Conservation (phyloP, 2,888 invertebrate genomes). For the Eilema caniola region DNA sequence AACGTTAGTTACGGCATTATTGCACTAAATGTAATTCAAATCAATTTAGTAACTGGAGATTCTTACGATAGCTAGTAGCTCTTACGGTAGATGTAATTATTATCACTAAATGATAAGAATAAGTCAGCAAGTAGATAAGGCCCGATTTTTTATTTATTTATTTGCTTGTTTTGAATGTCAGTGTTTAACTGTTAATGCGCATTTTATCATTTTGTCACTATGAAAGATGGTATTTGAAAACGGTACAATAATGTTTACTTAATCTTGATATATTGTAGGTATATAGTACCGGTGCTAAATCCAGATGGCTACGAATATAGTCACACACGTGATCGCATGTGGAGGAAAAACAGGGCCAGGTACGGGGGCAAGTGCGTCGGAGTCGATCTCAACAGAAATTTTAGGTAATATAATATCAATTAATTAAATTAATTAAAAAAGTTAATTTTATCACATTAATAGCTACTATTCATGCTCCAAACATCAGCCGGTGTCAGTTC, state of each 20-base stretch:
- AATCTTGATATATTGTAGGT: slow-evolving; percentile 67
- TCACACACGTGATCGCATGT: slow-evolving; percentile 93
- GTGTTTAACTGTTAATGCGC: not conserved
- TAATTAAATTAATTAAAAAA: too few relatives aligned
- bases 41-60: too few relatives aligned
- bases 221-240: not conserved
- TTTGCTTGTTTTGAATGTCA: not conserved
- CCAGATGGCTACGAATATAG: slow-evolving; percentile 97
- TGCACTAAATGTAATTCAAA: too few relatives aligned
- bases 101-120: too few relatives aligned
- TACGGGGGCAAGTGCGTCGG: slow-evolving; percentile 90
- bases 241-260: not conserved
- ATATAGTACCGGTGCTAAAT: slow-evolving; percentile 92
- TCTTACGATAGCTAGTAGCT: too few relatives aligned
- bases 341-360: slow-evolving; percentile 91
- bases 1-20: too few relatives aligned
- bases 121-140: too few relatives aligned
- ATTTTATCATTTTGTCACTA: too few relatives aligned
- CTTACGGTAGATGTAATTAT: too few relatives aligned
- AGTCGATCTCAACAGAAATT: slow-evolving; percentile 95
- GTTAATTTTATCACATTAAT: not conserved
- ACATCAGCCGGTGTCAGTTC: too few relatives aligned
- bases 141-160: not conserved
- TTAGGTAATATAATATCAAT: slow-evolving; percentile 88
- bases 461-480: not conserved